These are phyloP conservation scores for Epizoanthus stellaris DNA, from an alignment of 92 coral and sea anemone genomes.

Conservation along the genomic window DNA sequence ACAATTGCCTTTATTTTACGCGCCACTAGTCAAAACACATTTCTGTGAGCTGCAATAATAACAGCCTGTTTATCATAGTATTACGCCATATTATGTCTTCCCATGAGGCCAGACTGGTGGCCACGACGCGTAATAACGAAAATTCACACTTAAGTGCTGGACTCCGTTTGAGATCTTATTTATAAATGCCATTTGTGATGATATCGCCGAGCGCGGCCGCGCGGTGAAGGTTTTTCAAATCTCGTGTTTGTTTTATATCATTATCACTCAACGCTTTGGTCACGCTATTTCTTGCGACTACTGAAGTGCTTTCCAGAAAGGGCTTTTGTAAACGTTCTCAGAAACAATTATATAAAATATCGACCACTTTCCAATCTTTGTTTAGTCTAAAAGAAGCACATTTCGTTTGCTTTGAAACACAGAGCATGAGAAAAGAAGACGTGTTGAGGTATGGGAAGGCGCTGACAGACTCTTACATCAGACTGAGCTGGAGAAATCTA, in stretches of 20 bases:
- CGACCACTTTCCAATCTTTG: neutral
- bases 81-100: neutral
- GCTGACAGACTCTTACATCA: too few species aligned
- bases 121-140: constrained; percentile 6
- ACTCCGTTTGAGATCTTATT: neutral
- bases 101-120: neutral
- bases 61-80: neutral
- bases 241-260: constrained; percentile 24
- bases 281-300: neutral
- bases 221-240: constrained; percentile 9
- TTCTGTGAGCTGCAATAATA: constrained; percentile 14
- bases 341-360: too few species aligned
- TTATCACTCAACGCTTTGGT: neutral
- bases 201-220: too few species aligned
- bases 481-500: too few species aligned
- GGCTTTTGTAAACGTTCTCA: neutral
- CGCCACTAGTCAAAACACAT: constrained; percentile 39
- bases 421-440: neutral
- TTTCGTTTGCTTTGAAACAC: neutral
- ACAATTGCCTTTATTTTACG: constrained; percentile 1
- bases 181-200: neutral
- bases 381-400: neutral
- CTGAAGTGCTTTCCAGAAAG: neutral
- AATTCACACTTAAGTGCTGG: constrained; percentile 10
- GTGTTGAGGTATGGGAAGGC: too few species aligned